phyloP scores from a whole-genome alignment of 1,140 invertebrate genomes.

The Diabrotica undecimpunctata region DNA sequence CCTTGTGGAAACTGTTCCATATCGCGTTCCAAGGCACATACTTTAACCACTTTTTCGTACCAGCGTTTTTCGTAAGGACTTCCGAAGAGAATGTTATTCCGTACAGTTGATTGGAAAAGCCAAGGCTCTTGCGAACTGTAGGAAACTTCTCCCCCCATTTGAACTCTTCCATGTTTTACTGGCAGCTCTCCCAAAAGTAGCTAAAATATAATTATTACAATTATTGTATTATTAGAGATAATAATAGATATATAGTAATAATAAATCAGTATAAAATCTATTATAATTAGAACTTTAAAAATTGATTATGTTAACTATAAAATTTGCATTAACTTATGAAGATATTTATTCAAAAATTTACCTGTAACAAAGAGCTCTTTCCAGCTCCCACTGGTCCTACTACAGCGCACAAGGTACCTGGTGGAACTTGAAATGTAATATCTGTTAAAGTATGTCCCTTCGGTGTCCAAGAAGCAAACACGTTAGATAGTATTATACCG shows the following conservation, averaged over 20 bases:
- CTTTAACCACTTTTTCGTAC: conserved; percentile 64
- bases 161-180: conserved; percentile 51
- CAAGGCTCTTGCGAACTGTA: conserved; percentile 77
- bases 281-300: no score
- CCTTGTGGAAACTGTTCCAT: conserved; percentile 76
- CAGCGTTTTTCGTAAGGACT: conserved; percentile 57
- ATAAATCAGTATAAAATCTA: no score
- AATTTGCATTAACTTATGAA: background rate
- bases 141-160: conserved; percentile 60
- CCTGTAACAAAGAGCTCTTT: conserved; percentile 74
- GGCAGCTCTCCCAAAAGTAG: conserved; percentile 77
- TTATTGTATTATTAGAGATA: background rate
- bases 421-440: conserved; percentile 58
- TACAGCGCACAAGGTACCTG: conserved; percentile 67
- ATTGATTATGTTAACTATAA: no score
- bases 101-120: conserved; percentile 64
- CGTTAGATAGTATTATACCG: conserved; percentile 50
- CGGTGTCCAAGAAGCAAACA: conserved; percentile 58
- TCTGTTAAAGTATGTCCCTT: conserved; percentile 56
- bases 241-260: no score
- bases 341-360: background rate
- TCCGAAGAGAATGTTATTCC: conserved; percentile 81
- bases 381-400: conserved; percentile 77
- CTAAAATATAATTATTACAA: conserved; percentile 53
- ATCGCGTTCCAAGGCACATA: conserved; percentile 68